Evolutionary conservation across 2,888 invertebrate species (phyloP).

Genomic region (Drosophila flavopinicola): DNA sequence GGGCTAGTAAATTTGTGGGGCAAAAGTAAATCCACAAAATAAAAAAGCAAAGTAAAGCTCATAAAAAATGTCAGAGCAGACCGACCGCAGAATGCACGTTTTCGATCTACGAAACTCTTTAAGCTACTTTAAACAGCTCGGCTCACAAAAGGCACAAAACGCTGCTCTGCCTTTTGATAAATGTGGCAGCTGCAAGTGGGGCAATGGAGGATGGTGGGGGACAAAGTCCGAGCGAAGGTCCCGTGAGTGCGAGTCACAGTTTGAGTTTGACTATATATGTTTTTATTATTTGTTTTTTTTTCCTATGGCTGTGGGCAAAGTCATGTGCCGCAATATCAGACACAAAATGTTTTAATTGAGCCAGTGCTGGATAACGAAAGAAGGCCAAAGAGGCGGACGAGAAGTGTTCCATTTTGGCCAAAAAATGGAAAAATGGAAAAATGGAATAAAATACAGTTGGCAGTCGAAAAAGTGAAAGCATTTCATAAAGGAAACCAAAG

Average conservation of each 20-base stretch:
- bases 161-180: constrained; percentile 34
- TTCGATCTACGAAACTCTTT: constrained; percentile 46
- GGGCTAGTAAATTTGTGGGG: constrained; percentile 34
- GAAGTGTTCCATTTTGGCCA: constrained; percentile 20
- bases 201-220: neutral
- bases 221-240: constrained; percentile 23
- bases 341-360: constrained; percentile 69
- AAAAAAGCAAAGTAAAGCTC: constrained; percentile 32
- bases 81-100: constrained; percentile 26
- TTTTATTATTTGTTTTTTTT: too few relatives aligned
- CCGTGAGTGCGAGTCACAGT: constrained; percentile 13
- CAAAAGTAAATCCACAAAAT: constrained; percentile 40
- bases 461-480: constrained; percentile 53
- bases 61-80: constrained; percentile 49
- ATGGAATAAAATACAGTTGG: constrained; percentile 32
- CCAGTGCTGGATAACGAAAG: constrained; percentile 19
- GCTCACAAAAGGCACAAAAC: constrained; percentile 38
- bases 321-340: constrained; percentile 43
- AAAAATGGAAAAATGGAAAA: constrained; percentile 22
- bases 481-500: constrained; percentile 46
- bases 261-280: constrained; percentile 12
- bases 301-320: constrained; percentile 1
- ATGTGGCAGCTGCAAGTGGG: constrained; percentile 25
- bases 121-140: constrained; percentile 49
- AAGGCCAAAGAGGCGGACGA: constrained; percentile 3